Percentiles rank a stretch among this genome's conserved stretches.
These are phyloP conservation scores for Contarinia nasturtii DNA, from an alignment of 1,140 invertebrate genomes.

Conservation along the genomic window DNA sequence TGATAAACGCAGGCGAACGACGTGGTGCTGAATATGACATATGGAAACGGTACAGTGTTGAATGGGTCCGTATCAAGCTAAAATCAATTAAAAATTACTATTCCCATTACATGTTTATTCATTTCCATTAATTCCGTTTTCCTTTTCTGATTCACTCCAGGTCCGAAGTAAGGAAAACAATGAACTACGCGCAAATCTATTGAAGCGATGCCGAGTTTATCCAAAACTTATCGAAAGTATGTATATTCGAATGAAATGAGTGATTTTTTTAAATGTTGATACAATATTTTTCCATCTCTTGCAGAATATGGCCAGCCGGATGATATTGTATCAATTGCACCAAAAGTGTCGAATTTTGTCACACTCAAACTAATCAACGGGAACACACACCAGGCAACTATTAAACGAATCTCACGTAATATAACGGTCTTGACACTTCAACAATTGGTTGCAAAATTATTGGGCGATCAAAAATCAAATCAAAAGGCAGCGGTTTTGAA, in stretches of 20 bases:
- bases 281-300: conserved; percentile 23
- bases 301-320: conserved; percentile 65
- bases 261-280: background rate
- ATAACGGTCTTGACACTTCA: conserved; percentile 66
- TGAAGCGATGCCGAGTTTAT: conserved; percentile 48
- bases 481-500: conserved; percentile 23
- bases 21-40: conserved; percentile 79
- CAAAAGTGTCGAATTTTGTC: conserved; percentile 38
- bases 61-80: conserved; percentile 42
- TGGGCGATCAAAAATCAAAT: conserved; percentile 6
- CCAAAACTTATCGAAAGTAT: conserved; percentile 32
- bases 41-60: conserved; percentile 53
- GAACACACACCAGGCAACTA: conserved; percentile 30
- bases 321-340: conserved; percentile 37
- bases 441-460: conserved; percentile 18
- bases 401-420: conserved; percentile 51
- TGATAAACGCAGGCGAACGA: conserved; percentile 43
- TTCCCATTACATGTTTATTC: too few species aligned
- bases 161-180: conserved; percentile 9
- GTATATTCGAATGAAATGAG: conserved; percentile 5
- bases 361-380: conserved; percentile 41
- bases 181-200: conserved; percentile 30
- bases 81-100: conserved; percentile 15
- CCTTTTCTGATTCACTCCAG: too few species aligned
- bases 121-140: too few species aligned